phyloP scores from a whole-genome alignment of 2,888 invertebrate species.

The Lasioglossum zephyrum region DNA sequence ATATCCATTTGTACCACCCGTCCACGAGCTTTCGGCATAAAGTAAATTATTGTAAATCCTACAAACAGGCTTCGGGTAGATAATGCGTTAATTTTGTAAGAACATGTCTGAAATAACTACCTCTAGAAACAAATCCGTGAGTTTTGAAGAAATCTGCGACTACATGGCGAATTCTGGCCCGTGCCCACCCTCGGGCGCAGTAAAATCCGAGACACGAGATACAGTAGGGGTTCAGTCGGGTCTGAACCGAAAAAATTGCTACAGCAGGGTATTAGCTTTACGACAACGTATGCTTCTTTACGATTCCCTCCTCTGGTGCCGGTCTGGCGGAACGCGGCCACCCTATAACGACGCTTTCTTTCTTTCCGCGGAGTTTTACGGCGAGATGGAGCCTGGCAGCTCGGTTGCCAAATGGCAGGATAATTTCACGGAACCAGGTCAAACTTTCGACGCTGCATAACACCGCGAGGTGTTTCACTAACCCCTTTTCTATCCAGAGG shows the following conservation, averaged over 20 bases:
- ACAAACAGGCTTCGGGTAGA: neutral
- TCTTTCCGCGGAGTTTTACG: constrained; percentile 43
- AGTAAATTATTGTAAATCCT: too few relatives aligned
- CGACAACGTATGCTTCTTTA: constrained; percentile 45
- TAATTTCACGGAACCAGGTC: constrained; percentile 56
- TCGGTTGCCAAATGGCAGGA: constrained; percentile 43
- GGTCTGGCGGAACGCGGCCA: constrained; percentile 12
- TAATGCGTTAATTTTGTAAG: neutral
- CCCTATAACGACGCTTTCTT: constrained; percentile 14
- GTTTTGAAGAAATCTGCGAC: neutral
- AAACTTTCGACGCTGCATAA: constrained; percentile 41
- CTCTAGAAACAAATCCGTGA: neutral
- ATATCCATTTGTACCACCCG: too few relatives aligned
- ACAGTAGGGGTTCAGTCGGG: constrained; percentile 7
- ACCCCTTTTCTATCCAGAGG: neutral
- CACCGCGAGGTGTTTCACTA: constrained; percentile 23
- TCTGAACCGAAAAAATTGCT: constrained; percentile 8
- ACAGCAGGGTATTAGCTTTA: constrained; percentile 29
- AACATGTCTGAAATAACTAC: neutral
- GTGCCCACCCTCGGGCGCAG: constrained; percentile 2
- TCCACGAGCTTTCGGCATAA: too few relatives aligned
- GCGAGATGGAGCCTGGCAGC: constrained; percentile 32
- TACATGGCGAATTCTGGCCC: neutral
- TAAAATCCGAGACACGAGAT: constrained; percentile 30
- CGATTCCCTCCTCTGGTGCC: constrained; percentile 35